Conservation (phyloP, 2,797 vertebrate species). For the Sternotherus odoratus region DNA sequence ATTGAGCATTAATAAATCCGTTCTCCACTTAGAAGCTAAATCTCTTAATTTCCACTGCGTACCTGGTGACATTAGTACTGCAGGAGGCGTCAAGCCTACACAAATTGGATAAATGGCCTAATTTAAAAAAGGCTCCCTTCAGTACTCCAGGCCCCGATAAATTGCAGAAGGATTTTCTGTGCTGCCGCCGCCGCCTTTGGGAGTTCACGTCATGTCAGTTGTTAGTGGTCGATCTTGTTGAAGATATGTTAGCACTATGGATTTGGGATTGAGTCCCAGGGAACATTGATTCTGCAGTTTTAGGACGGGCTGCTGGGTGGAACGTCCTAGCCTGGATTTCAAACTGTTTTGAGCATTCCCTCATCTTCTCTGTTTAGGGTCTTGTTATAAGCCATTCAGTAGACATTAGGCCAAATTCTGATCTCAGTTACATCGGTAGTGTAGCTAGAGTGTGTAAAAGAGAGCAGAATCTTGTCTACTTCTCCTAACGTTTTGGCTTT, state of each 20-base stretch:
- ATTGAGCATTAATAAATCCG: background rate
- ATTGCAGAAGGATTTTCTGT: background rate
- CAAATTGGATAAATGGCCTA: background rate
- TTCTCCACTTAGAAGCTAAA: background rate
- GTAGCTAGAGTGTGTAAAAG: background rate
- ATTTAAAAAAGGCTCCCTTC: slow-evolving; percentile 1
- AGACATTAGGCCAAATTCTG: slow-evolving; percentile 28
- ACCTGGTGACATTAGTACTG: background rate
- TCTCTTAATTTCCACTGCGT: background rate
- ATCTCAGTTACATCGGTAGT: background rate
- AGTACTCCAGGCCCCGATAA: background rate
- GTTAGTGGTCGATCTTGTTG: slow-evolving; percentile 51
- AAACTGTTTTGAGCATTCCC: slow-evolving; percentile 58
- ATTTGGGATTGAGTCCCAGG: slow-evolving; percentile 80
- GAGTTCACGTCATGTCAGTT: background rate
- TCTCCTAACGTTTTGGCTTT: slow-evolving; percentile 67
- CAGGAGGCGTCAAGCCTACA: background rate
- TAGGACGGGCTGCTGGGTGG: slow-evolving; percentile 83
- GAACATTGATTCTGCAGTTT: slow-evolving; percentile 66
- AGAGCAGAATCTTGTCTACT: background rate
- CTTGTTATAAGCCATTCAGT: slow-evolving; percentile 22
- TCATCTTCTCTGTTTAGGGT: slow-evolving; percentile 31
- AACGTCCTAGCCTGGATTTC: slow-evolving; percentile 70
- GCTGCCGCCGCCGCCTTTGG: background rate
- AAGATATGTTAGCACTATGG: slow-evolving; percentile 74